Conservation (phyloP, 2,888 invertebrate species). For the Camptogramma bilineatum region DNA sequence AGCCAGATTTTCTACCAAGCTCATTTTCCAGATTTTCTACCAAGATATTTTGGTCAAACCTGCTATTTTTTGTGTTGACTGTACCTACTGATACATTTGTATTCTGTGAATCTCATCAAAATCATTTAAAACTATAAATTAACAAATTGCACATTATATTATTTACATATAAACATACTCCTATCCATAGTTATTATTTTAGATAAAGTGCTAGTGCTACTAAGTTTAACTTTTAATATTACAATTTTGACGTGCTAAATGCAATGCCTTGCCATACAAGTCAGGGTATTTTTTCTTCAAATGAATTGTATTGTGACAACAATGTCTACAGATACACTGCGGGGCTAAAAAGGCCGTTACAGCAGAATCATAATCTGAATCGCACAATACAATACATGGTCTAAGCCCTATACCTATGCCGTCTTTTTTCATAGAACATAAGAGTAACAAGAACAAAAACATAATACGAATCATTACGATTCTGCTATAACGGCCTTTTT, state of each 20-base stretch:
- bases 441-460: too few relatives aligned
- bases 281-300: neutral
- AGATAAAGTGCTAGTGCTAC: slow-evolving; percentile 17
- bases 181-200: slow-evolving; percentile 17
- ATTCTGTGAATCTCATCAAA: slow-evolving; percentile 2
- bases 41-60: too few relatives aligned
- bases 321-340: too few relatives aligned
- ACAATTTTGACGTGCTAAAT: slow-evolving; percentile 4
- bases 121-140: slow-evolving; percentile 9
- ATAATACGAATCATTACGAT: too few relatives aligned
- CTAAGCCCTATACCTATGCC: too few relatives aligned
- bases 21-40: too few relatives aligned
- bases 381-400: too few relatives aligned
- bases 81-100: neutral
- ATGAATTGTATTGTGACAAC: neutral
- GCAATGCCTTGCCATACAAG: neutral
- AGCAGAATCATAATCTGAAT: too few relatives aligned
- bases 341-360: too few relatives aligned
- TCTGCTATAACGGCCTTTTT: too few relatives aligned
- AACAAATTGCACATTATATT: slow-evolving; percentile 27
- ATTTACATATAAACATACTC: slow-evolving; percentile 30
- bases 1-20: too few relatives aligned
- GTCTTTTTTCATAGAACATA: too few relatives aligned
- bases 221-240: slow-evolving; percentile 1
- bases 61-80: neutral